Base-by-base conservation (phyloP, 2,797 vertebrate species). In the Caiman crocodilus region DNA sequence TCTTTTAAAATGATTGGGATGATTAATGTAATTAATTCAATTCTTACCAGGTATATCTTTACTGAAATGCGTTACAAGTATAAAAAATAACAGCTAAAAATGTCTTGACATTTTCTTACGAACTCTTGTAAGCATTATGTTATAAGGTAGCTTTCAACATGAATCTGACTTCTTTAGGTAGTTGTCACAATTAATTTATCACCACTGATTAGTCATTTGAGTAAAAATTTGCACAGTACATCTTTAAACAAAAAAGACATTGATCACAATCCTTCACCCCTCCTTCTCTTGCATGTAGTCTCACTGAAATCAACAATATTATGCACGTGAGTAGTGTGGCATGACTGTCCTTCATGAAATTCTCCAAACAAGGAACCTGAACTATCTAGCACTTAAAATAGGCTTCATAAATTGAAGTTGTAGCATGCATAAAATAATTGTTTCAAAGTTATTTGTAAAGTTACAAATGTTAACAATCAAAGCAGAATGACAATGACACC, bases 121-220 rank as follows among this genome's bases (percentile, higher is more conserved):
- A 26, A 9, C 5, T 30, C 14, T 59, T 0, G 0, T 25, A 64
- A 14, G 50, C 28, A 17, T 23, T 16, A 56, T 18, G 35, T 71
- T 73, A 13, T 59, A 74, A 35, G 3, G 1, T 35, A 2, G 7
- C 79, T 82, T 28, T n/a, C 17, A 28, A 10, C 57, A 11, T 30
- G 42, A 90, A 28, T 10, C 0, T 82, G 58, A 25, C 42, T n/a
- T 63, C 90, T 67, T 63, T 58, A 8, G 26, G 15, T 16, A 55
- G 26, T 61, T 74, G 30, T 50, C 74, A 42, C 3, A 61, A 76
- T 17, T 3, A 75, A 28, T 57, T 92, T 71, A 81, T 50, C 88
- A 81, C 30, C 86, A 18, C 20, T 32, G n/a, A 32, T 67, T 67
- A 67, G 16, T 67, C 30, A 67, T 32, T 42, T 25, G 23, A 15